These are phyloP conservation scores for Brachionus paranguensis DNA, from an alignment of 1,140 invertebrate genomes.

Conservation along the genomic window DNA sequence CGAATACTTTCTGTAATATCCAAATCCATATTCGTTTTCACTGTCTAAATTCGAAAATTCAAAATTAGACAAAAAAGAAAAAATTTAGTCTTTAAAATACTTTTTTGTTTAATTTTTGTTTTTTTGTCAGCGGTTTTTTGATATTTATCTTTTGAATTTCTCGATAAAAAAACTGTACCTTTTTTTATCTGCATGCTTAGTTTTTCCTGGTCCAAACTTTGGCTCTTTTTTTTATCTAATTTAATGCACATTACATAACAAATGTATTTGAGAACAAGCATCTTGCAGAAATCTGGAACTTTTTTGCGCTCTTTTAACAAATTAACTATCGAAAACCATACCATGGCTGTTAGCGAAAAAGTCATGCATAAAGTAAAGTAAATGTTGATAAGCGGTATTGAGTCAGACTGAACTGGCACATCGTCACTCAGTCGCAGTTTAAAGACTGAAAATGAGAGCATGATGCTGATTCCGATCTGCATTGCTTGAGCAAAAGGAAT, in stretches of 20 bases:
- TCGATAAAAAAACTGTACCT: background rate
- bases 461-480: constrained; percentile 40
- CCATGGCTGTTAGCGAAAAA: constrained; percentile 38
- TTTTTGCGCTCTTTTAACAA: constrained; percentile 15
- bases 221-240: background rate
- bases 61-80: background rate
- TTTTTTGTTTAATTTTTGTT: background rate
- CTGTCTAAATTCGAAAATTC: background rate
- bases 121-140: background rate
- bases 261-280: background rate
- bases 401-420: constrained; percentile 34
- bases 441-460: constrained; percentile 37
- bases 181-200: background rate
- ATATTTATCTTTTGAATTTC: background rate
- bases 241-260: constrained; percentile 21
- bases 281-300: background rate
- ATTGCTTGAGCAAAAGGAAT: constrained; percentile 40
- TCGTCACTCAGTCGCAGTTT: constrained; percentile 2
- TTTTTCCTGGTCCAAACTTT: background rate
- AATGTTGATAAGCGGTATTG: constrained; percentile 19
- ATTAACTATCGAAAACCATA: constrained; percentile 29
- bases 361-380: constrained; percentile 40
- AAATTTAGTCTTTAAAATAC: background rate
- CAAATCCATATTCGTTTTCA: background rate
- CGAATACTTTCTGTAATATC: background rate